These are phyloP conservation scores for Uria aalge DNA, from an alignment of 2,113 vertebrate genomes.

Conservation along the genomic window DNA sequence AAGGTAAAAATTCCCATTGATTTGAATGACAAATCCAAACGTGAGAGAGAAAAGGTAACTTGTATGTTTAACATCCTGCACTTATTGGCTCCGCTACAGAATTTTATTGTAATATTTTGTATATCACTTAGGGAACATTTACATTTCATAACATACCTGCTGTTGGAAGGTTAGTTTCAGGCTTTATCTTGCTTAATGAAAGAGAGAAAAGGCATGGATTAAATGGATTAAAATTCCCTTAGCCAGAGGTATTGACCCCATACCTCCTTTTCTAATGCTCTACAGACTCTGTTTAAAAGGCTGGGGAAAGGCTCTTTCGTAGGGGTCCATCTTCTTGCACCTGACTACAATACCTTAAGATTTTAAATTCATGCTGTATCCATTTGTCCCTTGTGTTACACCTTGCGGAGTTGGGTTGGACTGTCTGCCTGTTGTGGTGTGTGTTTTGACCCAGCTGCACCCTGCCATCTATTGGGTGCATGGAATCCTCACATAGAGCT, in stretches of 20 bases:
- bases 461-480: rapidly evolving
- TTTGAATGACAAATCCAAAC: not conserved
- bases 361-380: not conserved
- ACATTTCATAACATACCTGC: not conserved
- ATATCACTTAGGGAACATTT: not conserved
- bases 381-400: not conserved
- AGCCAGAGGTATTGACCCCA: not conserved
- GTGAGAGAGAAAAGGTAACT: not conserved
- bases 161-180: not conserved
- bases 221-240: not conserved
- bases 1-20: not conserved
- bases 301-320: rapidly evolving
- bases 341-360: not conserved
- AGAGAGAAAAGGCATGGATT: not conserved
- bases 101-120: not conserved
- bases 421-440: not conserved
- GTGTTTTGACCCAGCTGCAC: not conserved
- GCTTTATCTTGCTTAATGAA: not conserved
- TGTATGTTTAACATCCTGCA: not conserved
- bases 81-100: not conserved
- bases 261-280: not conserved
- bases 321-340: not conserved
- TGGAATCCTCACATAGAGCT: not conserved
- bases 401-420: not conserved
- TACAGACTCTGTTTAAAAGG: not conserved